Evolutionary conservation across 2,113 vertebrate genomes (phyloP), one percentile per base, ranked within the genome.

Genomic region (Steatornis caripensis): DNA sequence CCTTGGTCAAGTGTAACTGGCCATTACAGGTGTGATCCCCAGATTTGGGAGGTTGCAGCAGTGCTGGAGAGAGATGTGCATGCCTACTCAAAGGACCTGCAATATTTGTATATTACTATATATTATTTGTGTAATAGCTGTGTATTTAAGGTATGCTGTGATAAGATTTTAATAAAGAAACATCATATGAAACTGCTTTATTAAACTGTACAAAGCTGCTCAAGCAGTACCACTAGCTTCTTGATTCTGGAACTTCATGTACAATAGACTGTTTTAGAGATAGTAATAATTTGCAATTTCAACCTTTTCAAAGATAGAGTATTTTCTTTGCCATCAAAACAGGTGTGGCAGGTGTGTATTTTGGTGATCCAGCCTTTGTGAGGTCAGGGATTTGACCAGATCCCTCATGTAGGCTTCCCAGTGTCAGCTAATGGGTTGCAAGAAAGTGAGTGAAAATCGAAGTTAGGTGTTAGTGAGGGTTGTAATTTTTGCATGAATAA

Each of bases 1-100:
- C 20, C 39, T 57, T 51, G 30, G 41, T 48, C 34, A 19, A 5
- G 4, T 19, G 22, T 13, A 41, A 6, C 15, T 58, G 37, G 41
- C n/a, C 9, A 5, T 7, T 72, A 34, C 14, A n/a, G 48, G 32
- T 53, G 16, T 0, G 0, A 27, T 62, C 29, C 21, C 19, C 32
- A 16, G 21, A 24, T 29, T 11, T 30, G 68, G 46, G 49, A 81
- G 39, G 12, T 30, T 1, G 0, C 37, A 83, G 37, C 24, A n/a
- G 29, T 71, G 20, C n/a, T 80, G 48, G 34, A 79, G 22, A 43
- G 19, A 46, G 6, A 32, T 30, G 19, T 13, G 7, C 43, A 11
- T 51, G 6, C 11, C 3, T 90, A 17, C 39, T 75, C 1, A 2
- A 74, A n/a, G 15, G 19, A 70, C 41, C 15, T 74, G 29, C 43